Conservation (phyloP, 1,140 invertebrate genomes). For the Drosophila elegans region DNA sequence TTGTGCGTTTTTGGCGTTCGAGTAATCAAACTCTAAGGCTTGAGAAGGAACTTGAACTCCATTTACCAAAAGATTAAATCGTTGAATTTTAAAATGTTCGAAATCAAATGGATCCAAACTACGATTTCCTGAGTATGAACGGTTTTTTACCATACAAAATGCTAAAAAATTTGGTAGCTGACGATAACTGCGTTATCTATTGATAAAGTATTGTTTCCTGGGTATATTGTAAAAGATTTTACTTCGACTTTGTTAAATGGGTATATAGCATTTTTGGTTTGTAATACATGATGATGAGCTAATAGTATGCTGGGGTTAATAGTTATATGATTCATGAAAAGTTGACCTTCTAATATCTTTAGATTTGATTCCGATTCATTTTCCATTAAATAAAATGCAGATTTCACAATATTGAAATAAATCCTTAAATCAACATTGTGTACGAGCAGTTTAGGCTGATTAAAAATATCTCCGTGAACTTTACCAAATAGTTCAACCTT, state of each 20-base stretch:
- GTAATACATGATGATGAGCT: constrained; percentile 3
- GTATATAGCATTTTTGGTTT: constrained; percentile 10
- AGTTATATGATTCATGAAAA: too few relatives aligned
- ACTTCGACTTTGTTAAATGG: not conserved
- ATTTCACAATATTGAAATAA: constrained; percentile 5
- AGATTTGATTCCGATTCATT: not conserved
- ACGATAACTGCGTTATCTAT: not conserved
- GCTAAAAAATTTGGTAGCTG: not conserved
- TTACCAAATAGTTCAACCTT: too few relatives aligned
- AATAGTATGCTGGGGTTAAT: too few relatives aligned
- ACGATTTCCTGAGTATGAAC: not conserved
- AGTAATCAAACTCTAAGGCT: not conserved
- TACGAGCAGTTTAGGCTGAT: too few relatives aligned
- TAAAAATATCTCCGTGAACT: too few relatives aligned
- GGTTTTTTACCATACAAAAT: not conserved
- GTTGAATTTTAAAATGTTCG: constrained; percentile 5
- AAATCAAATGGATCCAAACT: not conserved
- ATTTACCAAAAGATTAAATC: constrained; percentile 5
- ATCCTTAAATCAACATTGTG: constrained; percentile 1
- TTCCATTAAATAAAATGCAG: constrained; percentile 12
- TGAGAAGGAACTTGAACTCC: constrained; percentile 7
- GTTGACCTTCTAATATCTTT: constrained; percentile 7
- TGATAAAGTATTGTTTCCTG: constrained; percentile 1
- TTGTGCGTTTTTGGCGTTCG: not conserved
- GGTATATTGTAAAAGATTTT: constrained; percentile 5